Base-by-base conservation (phyloP, 2,888 invertebrate species). In the Anorthoa munda region DNA sequence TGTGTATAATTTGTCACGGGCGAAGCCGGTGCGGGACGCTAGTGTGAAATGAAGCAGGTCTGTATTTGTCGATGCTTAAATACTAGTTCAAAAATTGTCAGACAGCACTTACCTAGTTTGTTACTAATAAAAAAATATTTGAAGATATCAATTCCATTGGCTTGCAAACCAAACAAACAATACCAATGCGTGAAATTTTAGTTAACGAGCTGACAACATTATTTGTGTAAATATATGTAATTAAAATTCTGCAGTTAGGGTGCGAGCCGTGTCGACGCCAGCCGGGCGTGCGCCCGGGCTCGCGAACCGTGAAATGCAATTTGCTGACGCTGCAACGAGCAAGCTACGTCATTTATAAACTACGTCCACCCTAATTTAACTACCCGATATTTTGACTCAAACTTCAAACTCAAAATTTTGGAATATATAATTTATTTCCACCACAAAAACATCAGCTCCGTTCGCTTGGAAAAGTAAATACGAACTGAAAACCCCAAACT, bases 271-370 rank as follows among this genome's bases (percentile, higher is more conserved):
- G 81, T 67, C 82, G 64, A 67, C 68, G 74, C 67, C 68, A 78
- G 72, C 55, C 72, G 69, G 65, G 68, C 83, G 84, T 71, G 70
- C 72, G 78, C 83, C 76, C 66, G 39, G 66, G 77, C 84, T 83
- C 77, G 84, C 86, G 86, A 90, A 75, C 88, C 92, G 90, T 94
- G 88, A 93, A 94, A 95, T 93, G 91, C 91, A 94, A 95, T 95
- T 94, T 93, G 86, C 90, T 82, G 79, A 81, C 81, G 88, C 85
- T 88, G 90, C 90, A 88, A 83, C 89, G 86, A 88, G 81, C 87
- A 46, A 79, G 70, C 80, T 75, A 86, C 86, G 83, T 84, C 81
- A 81, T 80, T 82, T 59, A 74, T 56, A 68, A 78, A 81, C 72
- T 75, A n/a, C 55, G 46, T 26, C 72, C 68, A 76, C 63, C 65